Base-by-base conservation (phyloP, 2,888 invertebrate genomes). In the Gortyna flavago region DNA sequence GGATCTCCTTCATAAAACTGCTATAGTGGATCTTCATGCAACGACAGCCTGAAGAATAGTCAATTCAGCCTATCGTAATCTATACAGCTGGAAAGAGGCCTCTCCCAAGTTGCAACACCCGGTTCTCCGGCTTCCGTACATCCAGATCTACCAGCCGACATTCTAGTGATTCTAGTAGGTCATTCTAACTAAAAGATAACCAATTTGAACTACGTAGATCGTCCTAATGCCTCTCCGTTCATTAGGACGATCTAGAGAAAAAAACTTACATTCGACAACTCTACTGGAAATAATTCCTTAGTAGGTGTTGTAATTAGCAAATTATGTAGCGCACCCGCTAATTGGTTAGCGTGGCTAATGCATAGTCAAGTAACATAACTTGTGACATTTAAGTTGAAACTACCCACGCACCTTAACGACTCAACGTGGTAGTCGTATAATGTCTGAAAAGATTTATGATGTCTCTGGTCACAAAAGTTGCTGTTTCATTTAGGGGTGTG, bases 261-360 rank as follows among this genome's bases (percentile, higher is more conserved):
- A 32, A 38, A 57, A 25, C 11, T 3, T 54, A 51, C 16, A 62
- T 41, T 66, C 54, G 35, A 44, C 62, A 59, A 35, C 41, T 73
- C 51, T 25, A 73, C 74, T 73, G 32, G 32, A 59, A 75, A 75
- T 65, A 73, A 70, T 70, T 65, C 32, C 44, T 73, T 21, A 57
- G 69, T 64, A 67, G 59, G 72, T 67, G 81, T 80, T 59, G 44
- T 85, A 73, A 85, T 81, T 80, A 80, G n/a, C 61, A 35, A 72
- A 61, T 61, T 72, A 72, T 57, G 54, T 80, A 66, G 44, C 41
- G 13, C 54, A 72, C 64, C 35, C 32, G 68, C 70, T 80, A 81
- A 81, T 85, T 72, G 64, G 71, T 65, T 83, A 81, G 83, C 86
- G 67, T 73, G 54, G 48, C 48, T 72, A 67, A 72, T 75, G 35